A percentile compares a stretch with the other conserved stretches of the same genome.
Conservation (phyloP, 2,113 vertebrate genomes). For the Tragelaphus buxtoni region DNA sequence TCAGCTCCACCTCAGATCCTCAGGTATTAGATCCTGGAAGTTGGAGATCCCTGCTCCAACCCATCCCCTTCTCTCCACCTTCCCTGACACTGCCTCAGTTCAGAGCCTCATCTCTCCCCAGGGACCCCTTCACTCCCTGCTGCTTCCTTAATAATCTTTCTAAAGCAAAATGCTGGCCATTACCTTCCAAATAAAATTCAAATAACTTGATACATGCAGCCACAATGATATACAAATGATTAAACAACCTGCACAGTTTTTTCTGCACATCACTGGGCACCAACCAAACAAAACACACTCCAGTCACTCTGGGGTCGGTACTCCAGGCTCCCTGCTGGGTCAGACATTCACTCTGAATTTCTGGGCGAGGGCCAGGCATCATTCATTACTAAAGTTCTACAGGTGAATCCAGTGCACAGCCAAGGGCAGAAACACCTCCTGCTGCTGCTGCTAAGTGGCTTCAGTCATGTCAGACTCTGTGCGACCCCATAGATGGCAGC, state of each 20-base stretch:
- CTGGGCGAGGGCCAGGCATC: background rate
- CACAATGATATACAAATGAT: background rate
- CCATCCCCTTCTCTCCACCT: background rate
- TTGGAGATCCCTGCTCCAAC: background rate
- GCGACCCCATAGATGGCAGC: too few relatives aligned
- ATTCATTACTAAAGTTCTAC: background rate
- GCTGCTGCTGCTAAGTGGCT: too few relatives aligned
- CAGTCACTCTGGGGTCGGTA: fast-evolving
- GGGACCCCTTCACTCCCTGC: background rate
- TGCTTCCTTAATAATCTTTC: background rate
- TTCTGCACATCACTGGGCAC: background rate
- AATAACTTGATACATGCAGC: background rate
- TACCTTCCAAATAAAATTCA: background rate
- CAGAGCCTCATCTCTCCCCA: too few relatives aligned
- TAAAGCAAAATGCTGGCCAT: background rate
- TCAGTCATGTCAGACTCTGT: too few relatives aligned
- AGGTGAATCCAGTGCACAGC: background rate
- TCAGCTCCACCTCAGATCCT: background rate
- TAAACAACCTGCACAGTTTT: background rate
- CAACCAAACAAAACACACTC: too few relatives aligned
- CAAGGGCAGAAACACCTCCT: fast-evolving
- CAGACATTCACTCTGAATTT: background rate
- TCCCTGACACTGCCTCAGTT: background rate
- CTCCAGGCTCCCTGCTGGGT: too few relatives aligned
- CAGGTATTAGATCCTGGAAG: background rate